Evolutionary conservation across 2,888 invertebrate genomes (phyloP), one percentile per base, ranked within the genome.

Genomic region (Carabus problematicus): DNA sequence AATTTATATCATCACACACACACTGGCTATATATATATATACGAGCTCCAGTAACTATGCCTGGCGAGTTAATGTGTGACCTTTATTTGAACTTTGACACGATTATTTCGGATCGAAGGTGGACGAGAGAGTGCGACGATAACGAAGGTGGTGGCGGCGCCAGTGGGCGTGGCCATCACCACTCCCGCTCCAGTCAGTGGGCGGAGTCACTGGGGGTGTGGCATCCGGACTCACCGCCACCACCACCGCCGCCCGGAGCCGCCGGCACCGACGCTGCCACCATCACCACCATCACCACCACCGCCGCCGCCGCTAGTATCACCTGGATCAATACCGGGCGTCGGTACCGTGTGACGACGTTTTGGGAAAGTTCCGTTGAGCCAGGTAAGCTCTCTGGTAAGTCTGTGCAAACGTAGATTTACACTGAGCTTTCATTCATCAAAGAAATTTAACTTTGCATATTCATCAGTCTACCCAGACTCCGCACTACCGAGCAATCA

Each of bases 111-210:
- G 74, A 73, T 74, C 73, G 75, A 73, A 74, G 72, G 74, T 72
- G 72, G 72, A 71, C 71, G 71, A 68, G 69, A 72, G 69, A 70
- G 72, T 76, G 76, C 77, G 77, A 75, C 62, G 52, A 62, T 62
- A 49, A 12, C 49, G 9, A 9, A 16, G 14, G 14, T 19, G 52
- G 52, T 52, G 52, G 52, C 18, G 14, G 52, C 52, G 52, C 52
- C 16, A 18, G 12, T 12, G 52, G 16, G 19, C 52, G 52, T 52
- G 18, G 52, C 16, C 19, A 16, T 49, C 52, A 11, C 16, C 52
- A 52, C 18, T 16, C 19, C 16, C 12, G 49, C 49, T 3, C 52
- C 6, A 29, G 2, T 52, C 52, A 14, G 16, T 52, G 18, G 19
- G 16, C 7, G 16, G 19, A 52, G 8, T 12, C 16, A 52, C n/a